Percentiles rank a stretch among this genome's conserved stretches.
phyloP scores from a whole-genome alignment of 2,797 vertebrate species.

The Sebastolobus altivelis region DNA sequence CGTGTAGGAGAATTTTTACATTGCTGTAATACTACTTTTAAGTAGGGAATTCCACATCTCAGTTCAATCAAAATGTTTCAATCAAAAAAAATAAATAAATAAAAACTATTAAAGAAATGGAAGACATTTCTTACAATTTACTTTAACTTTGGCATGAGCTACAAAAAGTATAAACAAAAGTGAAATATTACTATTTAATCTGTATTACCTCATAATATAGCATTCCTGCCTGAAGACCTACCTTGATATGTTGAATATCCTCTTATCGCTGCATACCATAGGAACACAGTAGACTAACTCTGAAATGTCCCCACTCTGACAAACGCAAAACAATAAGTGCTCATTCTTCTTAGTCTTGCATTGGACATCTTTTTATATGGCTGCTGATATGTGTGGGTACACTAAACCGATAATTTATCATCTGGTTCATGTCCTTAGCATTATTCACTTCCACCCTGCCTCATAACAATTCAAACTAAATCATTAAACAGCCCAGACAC shows the following conservation, averaged over 20 bases:
- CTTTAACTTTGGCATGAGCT: neutral
- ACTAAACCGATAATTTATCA: conserved; percentile 23
- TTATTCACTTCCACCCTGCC: conserved; percentile 2
- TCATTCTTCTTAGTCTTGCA: neutral
- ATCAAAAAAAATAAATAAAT: neutral
- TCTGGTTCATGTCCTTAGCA: neutral
- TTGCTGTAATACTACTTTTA: too few species aligned
- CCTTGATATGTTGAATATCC: conserved; percentile 25
- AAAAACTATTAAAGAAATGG: too few species aligned
- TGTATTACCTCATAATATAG: too few species aligned
- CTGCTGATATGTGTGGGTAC: conserved; percentile 33
- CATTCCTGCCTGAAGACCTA: conserved; percentile 31
- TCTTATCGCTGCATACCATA: conserved; percentile 7
- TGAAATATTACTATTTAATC: neutral
- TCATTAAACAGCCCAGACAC: conserved; percentile 37
- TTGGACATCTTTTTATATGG: conserved; percentile 57
- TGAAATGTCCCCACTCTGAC: conserved; percentile 1
- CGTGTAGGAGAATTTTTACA: neutral
- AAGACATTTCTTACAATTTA: neutral
- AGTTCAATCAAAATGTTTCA: neutral
- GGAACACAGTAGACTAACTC: neutral
- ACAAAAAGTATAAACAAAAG: neutral
- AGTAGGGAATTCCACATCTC: neutral
- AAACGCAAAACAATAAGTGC: neutral
- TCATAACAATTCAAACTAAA: conserved; percentile 34